Base-by-base conservation (phyloP, 2,888 invertebrate genomes). In the Pammene fasciana region DNA sequence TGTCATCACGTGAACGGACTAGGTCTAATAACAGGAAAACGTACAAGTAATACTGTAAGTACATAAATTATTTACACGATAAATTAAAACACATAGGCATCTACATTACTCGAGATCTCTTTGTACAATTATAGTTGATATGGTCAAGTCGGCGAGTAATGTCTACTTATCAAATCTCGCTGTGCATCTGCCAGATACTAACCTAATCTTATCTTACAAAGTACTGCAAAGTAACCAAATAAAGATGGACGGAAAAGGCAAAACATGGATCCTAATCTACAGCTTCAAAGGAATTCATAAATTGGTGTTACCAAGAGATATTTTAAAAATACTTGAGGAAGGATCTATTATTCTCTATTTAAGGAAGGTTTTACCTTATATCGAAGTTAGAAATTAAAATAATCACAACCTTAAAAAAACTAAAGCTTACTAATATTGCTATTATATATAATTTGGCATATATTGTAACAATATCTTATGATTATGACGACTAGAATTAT, bases 121-220 rank as follows among this genome's bases (percentile, higher is more conserved):
- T 78, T 76, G 72, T 72, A 72, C 56, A 70, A 72, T 74, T 72
- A 71, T 54, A 72, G 72, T 74, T 81, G 83, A 84, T 85, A 85
- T 84, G 83, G 78, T 82, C 76, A 72, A 79, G 76, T 78, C 81
- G 81, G 82, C 81, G 79, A 78, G 78, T 82, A 79, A 81, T 79
- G 46, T 46, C 89, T 90, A 90, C 83, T 80, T 85, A 83, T 91
- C 91, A 91, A 90, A 89, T 90, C 90, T 76, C 90, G 85, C 86
- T 82, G 90, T 91, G 90, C 72, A 72, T 61, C 66, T 68, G 54
- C 41, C 43, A 43, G 57, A 68, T 34, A 55, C 46, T 46, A 11
- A 26, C 14, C 34, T 64, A 64, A 50, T n/a, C 26, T 57, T 68
- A 68, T 36, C 68, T 65, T 68, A 68, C 6, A 65, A 9, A 65